These are phyloP conservation scores for Athrips mouffetella DNA, from an alignment of 2,888 invertebrate species.

Conservation along the genomic window DNA sequence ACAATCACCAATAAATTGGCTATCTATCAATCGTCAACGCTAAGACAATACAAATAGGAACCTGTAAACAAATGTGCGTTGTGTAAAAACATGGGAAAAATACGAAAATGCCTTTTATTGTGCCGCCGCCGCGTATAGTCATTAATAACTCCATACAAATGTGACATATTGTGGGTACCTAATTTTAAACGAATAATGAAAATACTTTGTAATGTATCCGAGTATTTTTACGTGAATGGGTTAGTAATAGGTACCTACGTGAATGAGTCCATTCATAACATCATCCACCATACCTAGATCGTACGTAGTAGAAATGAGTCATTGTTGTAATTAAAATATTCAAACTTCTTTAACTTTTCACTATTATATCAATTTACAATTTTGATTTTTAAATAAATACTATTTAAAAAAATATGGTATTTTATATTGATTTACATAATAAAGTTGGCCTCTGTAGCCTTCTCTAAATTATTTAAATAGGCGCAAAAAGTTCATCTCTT, in stretches of 20 bases:
- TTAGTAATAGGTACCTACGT: neutral
- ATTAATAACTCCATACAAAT: conserved; percentile 1
- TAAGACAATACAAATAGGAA: conserved; percentile 38
- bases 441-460: too few relatives aligned
- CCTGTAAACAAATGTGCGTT: conserved; percentile 24
- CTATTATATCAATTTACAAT: too few relatives aligned
- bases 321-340: too few relatives aligned
- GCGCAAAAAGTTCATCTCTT: too few relatives aligned
- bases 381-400: too few relatives aligned
- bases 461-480: too few relatives aligned
- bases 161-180: conserved; percentile 9
- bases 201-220: neutral
- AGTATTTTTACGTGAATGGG: too few relatives aligned
- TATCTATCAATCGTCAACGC: conserved; percentile 29
- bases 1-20: conserved; percentile 30
- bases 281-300: too few relatives aligned
- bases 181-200: conserved; percentile 6
- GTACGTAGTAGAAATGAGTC: too few relatives aligned
- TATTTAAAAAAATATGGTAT: too few relatives aligned
- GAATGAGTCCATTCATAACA: neutral
- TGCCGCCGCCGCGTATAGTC: neutral
- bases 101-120: conserved; percentile 12
- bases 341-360: too few relatives aligned
- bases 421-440: too few relatives aligned
- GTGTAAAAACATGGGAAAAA: conserved; percentile 40